Percentiles rank a stretch among this genome's conserved stretches.
These are phyloP conservation scores for Heteronetta atricapilla DNA, from an alignment of 2,113 vertebrate genomes.

Conservation along the genomic window DNA sequence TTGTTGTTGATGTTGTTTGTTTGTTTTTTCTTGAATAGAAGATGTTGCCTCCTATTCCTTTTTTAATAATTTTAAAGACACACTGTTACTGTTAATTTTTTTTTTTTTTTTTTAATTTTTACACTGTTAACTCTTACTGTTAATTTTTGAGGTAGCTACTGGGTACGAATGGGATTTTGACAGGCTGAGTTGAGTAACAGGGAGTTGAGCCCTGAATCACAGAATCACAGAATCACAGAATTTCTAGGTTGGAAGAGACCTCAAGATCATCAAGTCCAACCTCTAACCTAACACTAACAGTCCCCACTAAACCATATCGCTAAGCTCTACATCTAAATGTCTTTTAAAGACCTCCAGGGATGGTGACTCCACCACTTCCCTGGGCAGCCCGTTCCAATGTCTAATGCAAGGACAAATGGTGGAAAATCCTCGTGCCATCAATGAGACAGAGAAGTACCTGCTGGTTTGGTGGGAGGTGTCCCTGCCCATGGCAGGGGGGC, in stretches of 20 bases:
- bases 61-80: background rate
- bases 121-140: background rate
- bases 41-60: background rate
- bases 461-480: background rate
- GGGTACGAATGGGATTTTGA: background rate
- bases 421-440: background rate
- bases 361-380: too few relatives aligned
- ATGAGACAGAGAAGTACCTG: background rate
- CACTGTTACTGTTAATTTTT: background rate
- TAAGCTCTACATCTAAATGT: too few relatives aligned
- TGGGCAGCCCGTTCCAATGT: too few relatives aligned
- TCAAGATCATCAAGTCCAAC: too few relatives aligned
- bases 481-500: too few relatives aligned
- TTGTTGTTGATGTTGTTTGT: background rate
- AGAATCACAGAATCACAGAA: too few relatives aligned
- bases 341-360: too few relatives aligned
- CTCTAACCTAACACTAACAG: too few relatives aligned
- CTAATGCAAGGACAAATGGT: background rate
- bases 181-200: background rate
- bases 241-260: too few relatives aligned
- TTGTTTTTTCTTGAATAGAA: background rate
- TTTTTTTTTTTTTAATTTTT: too few relatives aligned
- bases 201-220: accelerated
- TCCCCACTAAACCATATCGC: too few relatives aligned
- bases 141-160: background rate